phyloP scores from a whole-genome alignment of 53 echinoderm and acorn worm genomes.

The Luidia sarsii region DNA sequence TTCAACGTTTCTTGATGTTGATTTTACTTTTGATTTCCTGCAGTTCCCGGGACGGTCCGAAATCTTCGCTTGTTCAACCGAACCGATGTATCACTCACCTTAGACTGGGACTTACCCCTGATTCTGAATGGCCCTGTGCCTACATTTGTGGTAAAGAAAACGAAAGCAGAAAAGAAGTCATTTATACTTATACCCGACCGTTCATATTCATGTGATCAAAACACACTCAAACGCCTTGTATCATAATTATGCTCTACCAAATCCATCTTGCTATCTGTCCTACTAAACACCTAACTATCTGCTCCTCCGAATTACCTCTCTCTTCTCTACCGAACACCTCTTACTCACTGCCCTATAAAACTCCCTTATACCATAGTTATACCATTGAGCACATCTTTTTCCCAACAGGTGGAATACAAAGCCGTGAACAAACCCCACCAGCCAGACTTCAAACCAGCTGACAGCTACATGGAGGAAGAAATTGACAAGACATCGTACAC shows the following conservation, averaged over 20 bases:
- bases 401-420: conserved; percentile 17
- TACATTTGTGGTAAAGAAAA: neutral
- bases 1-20: too few relatives aligned
- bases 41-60: neutral
- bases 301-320: neutral
- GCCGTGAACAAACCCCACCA: conserved; percentile 23
- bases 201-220: neutral
- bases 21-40: neutral
- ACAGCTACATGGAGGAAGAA: neutral
- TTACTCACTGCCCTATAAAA: neutral
- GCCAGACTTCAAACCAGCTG: neutral
- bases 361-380: neutral
- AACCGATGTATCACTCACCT: neutral
- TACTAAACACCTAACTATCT: neutral
- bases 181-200: neutral
- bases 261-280: neutral
- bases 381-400: neutral
- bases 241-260: neutral
- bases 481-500: neutral
- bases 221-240: neutral
- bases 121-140: neutral
- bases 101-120: conserved; percentile 10
- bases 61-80: neutral
- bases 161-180: neutral
- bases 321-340: neutral